Evolutionary conservation across 2,797 vertebrate genomes (phyloP).

Genomic region (Alcedo quadribrachys): DNA sequence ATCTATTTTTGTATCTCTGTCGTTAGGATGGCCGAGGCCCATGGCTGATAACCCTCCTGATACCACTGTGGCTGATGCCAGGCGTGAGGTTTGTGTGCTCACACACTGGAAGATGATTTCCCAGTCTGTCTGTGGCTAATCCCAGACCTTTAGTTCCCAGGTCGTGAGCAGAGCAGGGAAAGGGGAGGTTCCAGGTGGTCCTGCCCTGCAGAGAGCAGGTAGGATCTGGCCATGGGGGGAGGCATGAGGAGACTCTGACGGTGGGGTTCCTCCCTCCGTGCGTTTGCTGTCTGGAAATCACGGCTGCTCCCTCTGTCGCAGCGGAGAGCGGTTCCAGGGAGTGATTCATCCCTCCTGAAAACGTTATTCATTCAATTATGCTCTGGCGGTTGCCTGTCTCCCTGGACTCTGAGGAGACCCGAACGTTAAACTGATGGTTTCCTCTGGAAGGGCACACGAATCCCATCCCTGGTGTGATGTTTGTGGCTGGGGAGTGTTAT

Average conservation of each 20-base stretch:
- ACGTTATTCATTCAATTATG: not conserved
- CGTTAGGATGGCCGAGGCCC: constrained; percentile 81
- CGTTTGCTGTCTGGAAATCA: not conserved
- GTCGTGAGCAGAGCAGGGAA: not conserved
- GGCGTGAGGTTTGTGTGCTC: constrained; percentile 74
- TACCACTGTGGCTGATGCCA: constrained; percentile 77
- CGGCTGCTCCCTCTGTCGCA: not conserved
- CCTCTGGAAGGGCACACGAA: not conserved
- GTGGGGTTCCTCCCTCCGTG: not conserved
- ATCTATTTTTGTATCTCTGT: constrained; percentile 92
- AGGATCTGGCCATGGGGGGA: not conserved
- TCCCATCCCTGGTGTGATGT: not conserved
- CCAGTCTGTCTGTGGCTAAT: constrained; percentile 40
- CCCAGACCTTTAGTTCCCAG: not conserved
- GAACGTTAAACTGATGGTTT: rapidly evolving
- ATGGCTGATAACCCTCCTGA: constrained; percentile 77
- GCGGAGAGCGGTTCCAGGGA: not conserved
- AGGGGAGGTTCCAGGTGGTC: not conserved
- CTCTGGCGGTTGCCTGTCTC: not conserved
- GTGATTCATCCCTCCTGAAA: constrained; percentile 20
- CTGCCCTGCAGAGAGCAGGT: constrained; percentile 4
- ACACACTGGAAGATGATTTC: constrained; percentile 56
- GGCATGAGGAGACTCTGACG: not conserved
- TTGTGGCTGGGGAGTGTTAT: not conserved
- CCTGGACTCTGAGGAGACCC: not conserved